Evolutionary conservation across 2,888 invertebrate species (phyloP), one percentile per base, ranked within the genome.

Genomic region (Synanthedon vespiformis): DNA sequence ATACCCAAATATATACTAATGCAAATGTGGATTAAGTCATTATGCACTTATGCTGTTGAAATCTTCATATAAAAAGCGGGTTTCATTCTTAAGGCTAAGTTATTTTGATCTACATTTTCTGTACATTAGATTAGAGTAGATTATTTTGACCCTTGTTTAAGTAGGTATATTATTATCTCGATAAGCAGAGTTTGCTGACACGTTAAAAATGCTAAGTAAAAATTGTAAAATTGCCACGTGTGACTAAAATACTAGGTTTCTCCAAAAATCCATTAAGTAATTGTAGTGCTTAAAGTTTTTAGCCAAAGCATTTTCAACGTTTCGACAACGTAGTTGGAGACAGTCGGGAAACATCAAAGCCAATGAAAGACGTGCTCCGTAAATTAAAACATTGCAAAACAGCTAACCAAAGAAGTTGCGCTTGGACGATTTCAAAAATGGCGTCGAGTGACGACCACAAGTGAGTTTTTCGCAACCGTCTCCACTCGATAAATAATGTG

Each of bases 401-500:
- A 70, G 77, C 71, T 72, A 69, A 67, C 73, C 72, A 68, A 74
- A 75, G 77, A 77, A 70, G 81, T 75, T 72, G 69, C 74, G 77
- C 73, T 71, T 67, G 77, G 74, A 71, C 74, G 73, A 76, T 77
- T 82, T 86, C 78, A 77, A 82, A 86, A 84, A 85, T 85, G 87
- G 86, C 77, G 77, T 74, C 77, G 73, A 68, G 78, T 83, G 83
- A 81, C 76, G 70, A 53, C 55, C 67, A 74, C 75, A 73, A 78
- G 80, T 83, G 67, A 81, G 80, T 87, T 87, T 87, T 87, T 87
- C 87, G 86, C 86, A 76, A 80, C 81, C 74, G 86, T 87, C 87
- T 86, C 86, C 83, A 76, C 83, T 78, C 80, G 83, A 87, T 87
- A 87, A 86, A 87, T 86, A 87, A 87, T 85, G 83, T 77, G 80